Conservation (phyloP, 2,797 vertebrate species). For the Nyctalus aviator region DNA sequence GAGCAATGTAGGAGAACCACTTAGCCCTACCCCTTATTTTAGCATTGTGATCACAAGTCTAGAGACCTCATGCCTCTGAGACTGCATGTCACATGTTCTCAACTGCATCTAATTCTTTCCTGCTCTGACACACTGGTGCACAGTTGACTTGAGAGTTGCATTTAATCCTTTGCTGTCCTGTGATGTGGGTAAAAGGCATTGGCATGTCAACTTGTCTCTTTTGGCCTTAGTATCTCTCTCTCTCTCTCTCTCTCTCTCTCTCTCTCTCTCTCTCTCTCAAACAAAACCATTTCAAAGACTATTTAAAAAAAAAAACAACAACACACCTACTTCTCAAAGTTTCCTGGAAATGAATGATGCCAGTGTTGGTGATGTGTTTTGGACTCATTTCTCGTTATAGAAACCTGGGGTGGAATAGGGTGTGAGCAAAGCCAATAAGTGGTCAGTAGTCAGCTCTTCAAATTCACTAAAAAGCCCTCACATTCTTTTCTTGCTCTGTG, state of each 20-base stretch:
- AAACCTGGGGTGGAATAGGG: neutral
- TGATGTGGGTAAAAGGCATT: neutral
- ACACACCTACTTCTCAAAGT: neutral
- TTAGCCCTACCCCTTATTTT: neutral
- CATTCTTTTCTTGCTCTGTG: neutral
- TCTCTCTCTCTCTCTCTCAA: neutral
- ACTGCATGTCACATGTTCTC: accelerated
- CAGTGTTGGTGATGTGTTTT: neutral
- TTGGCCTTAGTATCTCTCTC: neutral
- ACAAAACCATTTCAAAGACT: neutral
- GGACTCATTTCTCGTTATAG: neutral
- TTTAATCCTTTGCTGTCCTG: neutral
- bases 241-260: neutral
- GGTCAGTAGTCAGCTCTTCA: neutral
- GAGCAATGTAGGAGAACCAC: neutral
- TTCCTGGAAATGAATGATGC: neutral
- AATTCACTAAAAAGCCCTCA: neutral
- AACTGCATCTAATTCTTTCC: neutral
- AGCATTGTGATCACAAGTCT: neutral
- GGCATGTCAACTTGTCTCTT: neutral
- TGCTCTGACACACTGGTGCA: neutral
- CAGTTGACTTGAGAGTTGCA: neutral
- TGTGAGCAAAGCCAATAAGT: neutral
- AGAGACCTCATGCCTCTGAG: neutral
- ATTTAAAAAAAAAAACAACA: neutral